Evolutionary conservation across 2,113 vertebrate genomes (phyloP).

Genomic region (Candoia aspera): DNA sequence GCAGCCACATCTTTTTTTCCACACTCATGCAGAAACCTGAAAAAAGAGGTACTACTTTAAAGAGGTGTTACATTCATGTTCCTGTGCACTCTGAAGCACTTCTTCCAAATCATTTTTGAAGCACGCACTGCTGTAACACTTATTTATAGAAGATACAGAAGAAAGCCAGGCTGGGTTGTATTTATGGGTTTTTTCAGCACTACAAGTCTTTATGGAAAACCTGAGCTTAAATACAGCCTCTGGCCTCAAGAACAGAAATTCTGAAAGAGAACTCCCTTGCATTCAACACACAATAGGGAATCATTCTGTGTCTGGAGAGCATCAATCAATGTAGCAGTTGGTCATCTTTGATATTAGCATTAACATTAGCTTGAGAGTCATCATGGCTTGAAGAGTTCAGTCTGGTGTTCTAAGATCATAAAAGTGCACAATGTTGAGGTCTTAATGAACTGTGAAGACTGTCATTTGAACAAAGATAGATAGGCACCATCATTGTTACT

Average conservation of each 20-base stretch:
- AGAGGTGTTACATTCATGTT: too few species aligned
- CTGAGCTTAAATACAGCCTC: neutral
- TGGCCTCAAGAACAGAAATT: neutral
- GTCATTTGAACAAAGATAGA: neutral
- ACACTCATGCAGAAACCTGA: too few species aligned
- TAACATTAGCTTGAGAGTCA: neutral
- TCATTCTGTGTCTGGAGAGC: neutral
- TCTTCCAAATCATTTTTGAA: too few species aligned
- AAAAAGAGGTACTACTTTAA: too few species aligned
- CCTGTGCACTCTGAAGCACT: too few species aligned
- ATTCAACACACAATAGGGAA: neutral
- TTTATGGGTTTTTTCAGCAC: neutral
- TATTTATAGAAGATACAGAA: neutral
- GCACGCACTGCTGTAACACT: too few species aligned
- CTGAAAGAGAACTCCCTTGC: neutral
- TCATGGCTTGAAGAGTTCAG: neutral
- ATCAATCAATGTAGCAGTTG: neutral
- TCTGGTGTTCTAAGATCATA: too few species aligned
- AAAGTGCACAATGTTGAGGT: rapidly evolving
- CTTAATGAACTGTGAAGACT: neutral
- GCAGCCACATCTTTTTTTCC: too few species aligned
- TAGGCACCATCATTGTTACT: neutral
- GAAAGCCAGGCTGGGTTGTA: neutral
- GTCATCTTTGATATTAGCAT: neutral
- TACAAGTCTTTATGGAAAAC: neutral